These are phyloP conservation scores for Eurypyga helias DNA, from an alignment of 2,113 vertebrate species.

Conservation along the genomic window DNA sequence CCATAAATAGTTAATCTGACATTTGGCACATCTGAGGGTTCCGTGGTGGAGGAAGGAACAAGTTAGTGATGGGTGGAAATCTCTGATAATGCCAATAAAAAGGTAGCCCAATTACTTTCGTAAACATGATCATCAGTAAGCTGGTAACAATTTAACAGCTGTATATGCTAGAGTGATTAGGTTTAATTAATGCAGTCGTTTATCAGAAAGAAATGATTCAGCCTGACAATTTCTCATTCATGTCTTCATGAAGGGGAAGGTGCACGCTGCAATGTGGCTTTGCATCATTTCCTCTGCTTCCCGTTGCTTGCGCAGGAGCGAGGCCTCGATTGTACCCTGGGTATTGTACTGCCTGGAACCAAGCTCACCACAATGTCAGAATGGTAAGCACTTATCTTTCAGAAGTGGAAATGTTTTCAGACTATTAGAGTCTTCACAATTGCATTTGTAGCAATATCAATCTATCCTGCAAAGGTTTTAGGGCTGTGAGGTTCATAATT, in stretches of 20 bases:
- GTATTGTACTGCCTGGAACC: neutral
- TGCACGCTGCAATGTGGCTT: neutral
- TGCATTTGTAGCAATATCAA: neutral
- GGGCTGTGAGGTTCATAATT: neutral
- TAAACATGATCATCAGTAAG: neutral
- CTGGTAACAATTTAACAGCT: neutral
- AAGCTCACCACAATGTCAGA: neutral
- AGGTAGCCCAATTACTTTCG: neutral
- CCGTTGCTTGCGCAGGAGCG: neutral
- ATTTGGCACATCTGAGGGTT: neutral
- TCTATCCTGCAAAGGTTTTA: neutral
- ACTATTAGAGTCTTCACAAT: neutral
- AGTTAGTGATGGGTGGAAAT: slow-evolving; percentile 28
- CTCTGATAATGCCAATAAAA: neutral
- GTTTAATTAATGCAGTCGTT: slow-evolving; percentile 17
- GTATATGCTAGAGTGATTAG: neutral
- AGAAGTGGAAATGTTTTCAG: neutral
- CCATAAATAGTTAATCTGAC: neutral
- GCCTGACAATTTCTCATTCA: neutral
- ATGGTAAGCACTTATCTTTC: neutral
- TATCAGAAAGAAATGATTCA: slow-evolving; percentile 54
- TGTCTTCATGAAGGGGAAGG: slow-evolving; percentile 3
- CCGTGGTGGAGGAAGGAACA: slow-evolving; percentile 45
- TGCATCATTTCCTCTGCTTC: slow-evolving; percentile 47
- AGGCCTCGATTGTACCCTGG: neutral